A percentile compares a stretch with the other conserved stretches of the same genome.
Evolutionary conservation across 2,888 invertebrate species (phyloP).

Genomic region (Adelognathus sp.): DNA sequence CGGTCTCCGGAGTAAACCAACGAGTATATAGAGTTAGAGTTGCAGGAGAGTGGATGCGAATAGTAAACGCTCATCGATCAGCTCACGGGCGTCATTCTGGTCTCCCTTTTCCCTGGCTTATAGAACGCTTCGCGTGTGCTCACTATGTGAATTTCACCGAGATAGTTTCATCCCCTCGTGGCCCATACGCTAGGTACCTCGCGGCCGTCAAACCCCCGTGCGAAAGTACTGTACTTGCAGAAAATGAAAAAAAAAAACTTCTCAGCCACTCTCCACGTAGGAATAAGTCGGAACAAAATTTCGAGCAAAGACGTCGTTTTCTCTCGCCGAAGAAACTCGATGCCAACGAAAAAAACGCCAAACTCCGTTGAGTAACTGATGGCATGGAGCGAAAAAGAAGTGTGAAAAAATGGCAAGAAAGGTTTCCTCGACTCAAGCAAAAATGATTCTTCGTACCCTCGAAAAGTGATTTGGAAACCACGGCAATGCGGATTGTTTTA

Average conservation of each 20-base stretch:
- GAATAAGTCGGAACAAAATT: not conserved
- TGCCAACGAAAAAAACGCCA: not conserved
- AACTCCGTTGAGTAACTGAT: not conserved
- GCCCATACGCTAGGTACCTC: not conserved
- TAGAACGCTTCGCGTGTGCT: constrained; percentile 47
- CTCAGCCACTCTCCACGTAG: not conserved
- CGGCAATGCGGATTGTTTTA: too few species aligned
- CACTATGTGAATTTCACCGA: constrained; percentile 50
- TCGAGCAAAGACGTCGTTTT: not conserved
- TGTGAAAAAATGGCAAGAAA: too few species aligned
- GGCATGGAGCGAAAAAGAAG: too few species aligned
- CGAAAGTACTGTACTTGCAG: constrained; percentile 1
- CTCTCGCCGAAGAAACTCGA: not conserved
- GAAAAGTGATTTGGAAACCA: too few species aligned
- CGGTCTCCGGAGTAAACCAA: constrained; percentile 21
- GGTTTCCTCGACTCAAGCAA: too few species aligned
- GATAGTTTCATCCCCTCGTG: constrained; percentile 31
- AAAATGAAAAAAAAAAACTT: not conserved
- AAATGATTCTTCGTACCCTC: too few species aligned
- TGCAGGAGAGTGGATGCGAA: constrained; percentile 30
- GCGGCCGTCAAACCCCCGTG: not conserved
- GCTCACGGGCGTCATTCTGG: constrained; percentile 27
- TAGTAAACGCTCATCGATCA: constrained; percentile 56
- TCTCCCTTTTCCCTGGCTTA: constrained; percentile 2
- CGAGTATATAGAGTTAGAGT: constrained; percentile 4